Evolutionary conservation across 1,140 invertebrate genomes (phyloP).

Genomic region (Parapsyche elsis): DNA sequence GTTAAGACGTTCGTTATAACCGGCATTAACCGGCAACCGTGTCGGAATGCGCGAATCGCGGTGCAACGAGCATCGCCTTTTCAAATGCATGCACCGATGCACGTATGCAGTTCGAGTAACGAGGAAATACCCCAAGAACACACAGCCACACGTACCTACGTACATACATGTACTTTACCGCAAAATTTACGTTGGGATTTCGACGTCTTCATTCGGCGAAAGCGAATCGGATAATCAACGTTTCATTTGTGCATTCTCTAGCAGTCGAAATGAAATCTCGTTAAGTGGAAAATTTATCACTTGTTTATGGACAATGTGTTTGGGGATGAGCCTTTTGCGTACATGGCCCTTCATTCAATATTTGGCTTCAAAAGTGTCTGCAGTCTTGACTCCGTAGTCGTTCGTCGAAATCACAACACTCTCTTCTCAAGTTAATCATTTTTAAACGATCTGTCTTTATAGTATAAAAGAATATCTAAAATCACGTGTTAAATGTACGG

Average conservation of each 20-base stretch:
- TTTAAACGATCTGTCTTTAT: no score
- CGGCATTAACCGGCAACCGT: conserved; percentile 23
- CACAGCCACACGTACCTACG: no score
- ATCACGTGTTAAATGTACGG: no score
- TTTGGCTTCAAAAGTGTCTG: conserved; percentile 37
- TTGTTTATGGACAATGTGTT: conserved; percentile 56
- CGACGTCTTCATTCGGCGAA: conserved; percentile 5
- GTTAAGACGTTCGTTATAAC: conserved; percentile 43
- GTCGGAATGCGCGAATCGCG: conserved; percentile 36
- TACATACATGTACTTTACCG: neutral
- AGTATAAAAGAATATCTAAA: no score
- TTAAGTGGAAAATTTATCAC: conserved; percentile 55
- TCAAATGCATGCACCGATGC: conserved; percentile 22
- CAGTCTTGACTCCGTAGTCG: neutral
- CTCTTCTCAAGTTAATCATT: no score
- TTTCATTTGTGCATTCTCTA: neutral
- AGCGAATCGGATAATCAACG: neutral
- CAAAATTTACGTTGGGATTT: neutral
- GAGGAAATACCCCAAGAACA: conserved; percentile 42
- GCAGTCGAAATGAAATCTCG: conserved; percentile 45
- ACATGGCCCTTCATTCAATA: conserved; percentile 55
- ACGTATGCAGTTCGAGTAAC: conserved; percentile 5
- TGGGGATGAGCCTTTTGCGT: conserved; percentile 41
- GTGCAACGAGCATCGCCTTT: conserved; percentile 39
- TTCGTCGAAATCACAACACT: neutral